phyloP scores from a whole-genome alignment of 2,113 vertebrate species.

The Propithecus coquereli region DNA sequence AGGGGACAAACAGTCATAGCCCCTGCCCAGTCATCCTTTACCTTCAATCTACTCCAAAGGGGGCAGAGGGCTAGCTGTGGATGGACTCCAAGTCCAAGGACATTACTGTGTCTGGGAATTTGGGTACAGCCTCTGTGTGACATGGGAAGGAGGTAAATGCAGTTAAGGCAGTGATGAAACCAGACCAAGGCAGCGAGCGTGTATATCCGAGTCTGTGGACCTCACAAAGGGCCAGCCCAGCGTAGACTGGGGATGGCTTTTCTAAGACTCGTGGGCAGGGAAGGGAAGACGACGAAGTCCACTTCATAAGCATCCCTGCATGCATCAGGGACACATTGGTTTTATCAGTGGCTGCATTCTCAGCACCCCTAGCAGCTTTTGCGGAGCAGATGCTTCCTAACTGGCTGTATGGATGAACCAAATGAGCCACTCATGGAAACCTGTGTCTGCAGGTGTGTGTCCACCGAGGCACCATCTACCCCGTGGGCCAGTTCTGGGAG shows the following conservation, averaged over 20 bases:
- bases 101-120: neutral
- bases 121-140: neutral
- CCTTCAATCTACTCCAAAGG: no score
- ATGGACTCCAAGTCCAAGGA: neutral
- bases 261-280: neutral
- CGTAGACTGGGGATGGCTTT: neutral
- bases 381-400: neutral
- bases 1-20: neutral
- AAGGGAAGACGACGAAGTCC: neutral
- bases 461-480: slow-evolving; percentile 86
- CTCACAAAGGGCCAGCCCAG: neutral
- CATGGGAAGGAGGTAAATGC: neutral
- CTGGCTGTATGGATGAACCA: neutral
- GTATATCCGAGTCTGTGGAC: neutral
- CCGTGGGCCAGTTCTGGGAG: slow-evolving; percentile 89
- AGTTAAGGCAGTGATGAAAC: accelerated
- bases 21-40: neutral
- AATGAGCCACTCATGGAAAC: accelerated
- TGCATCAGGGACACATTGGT: neutral
- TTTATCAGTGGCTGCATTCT: neutral
- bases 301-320: neutral
- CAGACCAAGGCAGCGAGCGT: neutral
- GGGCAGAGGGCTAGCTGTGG: neutral
- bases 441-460: slow-evolving; percentile 89
- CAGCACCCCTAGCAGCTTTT: neutral